Conservation (phyloP, 2,113 vertebrate genomes). For the Menidia beryllina region DNA sequence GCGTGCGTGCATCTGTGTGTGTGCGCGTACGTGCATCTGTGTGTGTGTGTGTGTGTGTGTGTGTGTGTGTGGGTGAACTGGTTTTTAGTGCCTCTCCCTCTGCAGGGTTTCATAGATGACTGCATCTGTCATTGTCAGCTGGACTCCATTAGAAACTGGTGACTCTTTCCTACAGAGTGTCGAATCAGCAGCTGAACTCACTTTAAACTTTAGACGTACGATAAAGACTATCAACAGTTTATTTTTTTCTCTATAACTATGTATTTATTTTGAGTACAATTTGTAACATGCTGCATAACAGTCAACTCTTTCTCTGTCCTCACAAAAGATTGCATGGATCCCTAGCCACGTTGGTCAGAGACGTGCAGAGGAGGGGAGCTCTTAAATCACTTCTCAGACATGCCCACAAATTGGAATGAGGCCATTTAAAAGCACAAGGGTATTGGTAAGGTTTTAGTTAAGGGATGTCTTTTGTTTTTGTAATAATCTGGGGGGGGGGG, state of each 20-base stretch:
- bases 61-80: background rate
- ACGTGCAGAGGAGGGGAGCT: background rate
- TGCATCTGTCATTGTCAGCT: slow-evolving; percentile 45
- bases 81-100: background rate
- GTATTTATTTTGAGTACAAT: background rate
- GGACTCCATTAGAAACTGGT: slow-evolving; percentile 12
- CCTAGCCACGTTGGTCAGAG: background rate
- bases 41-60: too few species aligned
- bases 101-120: slow-evolving; percentile 37
- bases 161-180: slow-evolving; percentile 12
- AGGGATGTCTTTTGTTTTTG: background rate
- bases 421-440: background rate
- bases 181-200: slow-evolving; percentile 31
- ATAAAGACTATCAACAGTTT: background rate
- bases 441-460: background rate
- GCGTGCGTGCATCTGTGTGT: too few species aligned
- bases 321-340: background rate
- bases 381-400: background rate
- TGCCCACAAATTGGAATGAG: background rate
- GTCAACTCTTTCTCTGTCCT: background rate
- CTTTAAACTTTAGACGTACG: background rate
- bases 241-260: background rate
- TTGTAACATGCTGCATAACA: background rate
- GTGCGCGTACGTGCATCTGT: too few species aligned
- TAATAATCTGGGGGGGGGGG: too few species aligned